Conservation (phyloP, 2,888 invertebrate genomes). For the Polydrusus pterygomalis region DNA sequence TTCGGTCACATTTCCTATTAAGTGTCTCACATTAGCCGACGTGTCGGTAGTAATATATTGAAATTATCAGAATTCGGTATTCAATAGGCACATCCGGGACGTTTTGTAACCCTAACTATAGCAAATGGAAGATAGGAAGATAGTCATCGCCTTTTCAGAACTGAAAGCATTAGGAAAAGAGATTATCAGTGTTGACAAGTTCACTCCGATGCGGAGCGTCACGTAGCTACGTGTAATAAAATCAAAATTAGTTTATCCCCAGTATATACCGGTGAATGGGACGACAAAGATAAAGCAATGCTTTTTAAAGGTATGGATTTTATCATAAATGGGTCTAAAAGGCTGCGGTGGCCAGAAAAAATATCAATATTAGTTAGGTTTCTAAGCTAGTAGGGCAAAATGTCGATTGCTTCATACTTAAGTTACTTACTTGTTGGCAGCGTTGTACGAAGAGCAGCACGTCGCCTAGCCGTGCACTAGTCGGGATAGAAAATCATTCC, state of each 20-base stretch:
- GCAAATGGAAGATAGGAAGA: slow-evolving; percentile 46
- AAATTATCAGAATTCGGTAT: slow-evolving; percentile 61
- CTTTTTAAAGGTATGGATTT: background rate
- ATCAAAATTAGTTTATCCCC: background rate
- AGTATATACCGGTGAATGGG: background rate
- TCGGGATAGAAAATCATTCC: no score
- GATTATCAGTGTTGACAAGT: slow-evolving; percentile 46
- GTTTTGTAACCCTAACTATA: slow-evolving; percentile 41
- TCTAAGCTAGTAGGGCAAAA: no score
- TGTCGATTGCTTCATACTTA: no score
- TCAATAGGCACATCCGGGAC: slow-evolving; percentile 59
- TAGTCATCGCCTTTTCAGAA: slow-evolving; percentile 36
- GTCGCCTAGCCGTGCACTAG: no score
- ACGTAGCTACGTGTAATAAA: background rate
- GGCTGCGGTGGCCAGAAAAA: no score
- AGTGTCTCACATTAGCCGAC: slow-evolving; percentile 61
- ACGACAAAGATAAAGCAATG: background rate
- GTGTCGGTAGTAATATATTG: slow-evolving; percentile 61
- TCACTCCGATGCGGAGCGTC: slow-evolving; percentile 3
- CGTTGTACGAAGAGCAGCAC: no score
- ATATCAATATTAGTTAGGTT: no score
- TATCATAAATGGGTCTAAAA: no score
- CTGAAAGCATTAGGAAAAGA: slow-evolving; percentile 33
- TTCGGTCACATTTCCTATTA: slow-evolving; percentile 63
- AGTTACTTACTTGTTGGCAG: no score